Evolutionary conservation across 2,888 invertebrate species (phyloP), one percentile per base, ranked within the genome.

Genomic region (Drosophila algonquin): DNA sequence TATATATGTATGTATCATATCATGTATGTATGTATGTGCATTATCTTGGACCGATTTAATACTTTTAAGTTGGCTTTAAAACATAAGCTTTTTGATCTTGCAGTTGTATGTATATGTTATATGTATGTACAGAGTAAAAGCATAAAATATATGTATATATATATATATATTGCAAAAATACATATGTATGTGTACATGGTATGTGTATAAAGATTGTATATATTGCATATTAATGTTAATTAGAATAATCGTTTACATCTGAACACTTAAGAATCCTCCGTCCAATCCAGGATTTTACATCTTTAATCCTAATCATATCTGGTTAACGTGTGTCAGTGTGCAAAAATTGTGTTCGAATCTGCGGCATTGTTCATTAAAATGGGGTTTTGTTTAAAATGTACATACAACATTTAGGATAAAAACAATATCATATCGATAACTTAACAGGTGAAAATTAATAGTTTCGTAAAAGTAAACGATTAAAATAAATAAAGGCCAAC

Each of bases 231-330:
- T 76, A 74, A 76, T 75, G 67, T 76, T 82, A 87, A 80, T 83
- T 85, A 81, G 67, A 81, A 81, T 83, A 80, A 76, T 57, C 69
- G 73, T 76, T 81, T 87, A 87, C 77, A 87, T 84, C 80, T 83
- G 82, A 83, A 83, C 87, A 83, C 87, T 87, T 81, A 75, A 74
- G 63, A 71, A 46, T 65, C 45, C 65, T 60, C 75, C 77, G 59
- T 76, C 72, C 67, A 62, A 54, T 54, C 70, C 67, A 60, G 44
- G 40, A 40, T n/a, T 47, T 72, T 70, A 79, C 59, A 75, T 62
- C 50, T 74, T 77, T 68, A 64, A 63, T 59, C 65, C 71, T 87
- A 80, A 47, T 60, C 69, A 80, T 69, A 54, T 47, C 58, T 71
- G 79, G 30, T 74, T 61, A 75, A 85, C 75, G 77, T 48, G 55